Base-by-base conservation (phyloP, 1,140 invertebrate genomes). In the Drosophila simulans region DNA sequence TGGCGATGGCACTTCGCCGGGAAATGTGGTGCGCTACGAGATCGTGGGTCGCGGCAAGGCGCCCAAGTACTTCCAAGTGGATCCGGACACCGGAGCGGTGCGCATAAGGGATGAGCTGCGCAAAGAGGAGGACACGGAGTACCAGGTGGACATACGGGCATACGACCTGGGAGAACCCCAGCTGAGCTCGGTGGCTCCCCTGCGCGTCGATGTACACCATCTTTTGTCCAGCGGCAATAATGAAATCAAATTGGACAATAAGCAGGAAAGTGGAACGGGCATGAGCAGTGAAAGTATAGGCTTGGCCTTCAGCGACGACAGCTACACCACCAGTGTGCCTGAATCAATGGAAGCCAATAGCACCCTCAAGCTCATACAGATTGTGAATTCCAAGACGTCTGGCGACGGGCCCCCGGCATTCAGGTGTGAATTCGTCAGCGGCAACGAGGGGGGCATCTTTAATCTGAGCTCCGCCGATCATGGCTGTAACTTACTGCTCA, bases 101-200 rank as follows among this genome's bases (percentile, higher is more conserved):
- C 94, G 95, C 34, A 95, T 98, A 1, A 94, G 96, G 15, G 96
- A 97, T 92, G 96, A 97, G 91, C 88, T 98, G 31, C 94, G 96
- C 42, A 98, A 97, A 91, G 96, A 97, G 90, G 94, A 95, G 11
- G 95, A 97, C 84, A 96, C 95, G 22, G 97, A 98, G 93, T 98
- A 97, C 93, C 96, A 96, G 39, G 95, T 98, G 46, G 96, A 97
- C 89, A 95, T 99, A 0, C 94, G 95, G 65, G 97, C 96, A 0
- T 97, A 97, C 86, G 97, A 99, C 91, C 94, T 97, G 69, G 97
- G 96, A 0, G 96, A 97, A 37, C 97, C 97, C 0, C 95, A 96
- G 75, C 93, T 98, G 55, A 96, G 95, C 5, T 96, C 96, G 0
- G 95, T 96, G 3, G 95, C 95, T 1, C 96, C 95, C 1, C 94